Conservation (phyloP, 2,888 invertebrate species). For the Agrochola litura region DNA sequence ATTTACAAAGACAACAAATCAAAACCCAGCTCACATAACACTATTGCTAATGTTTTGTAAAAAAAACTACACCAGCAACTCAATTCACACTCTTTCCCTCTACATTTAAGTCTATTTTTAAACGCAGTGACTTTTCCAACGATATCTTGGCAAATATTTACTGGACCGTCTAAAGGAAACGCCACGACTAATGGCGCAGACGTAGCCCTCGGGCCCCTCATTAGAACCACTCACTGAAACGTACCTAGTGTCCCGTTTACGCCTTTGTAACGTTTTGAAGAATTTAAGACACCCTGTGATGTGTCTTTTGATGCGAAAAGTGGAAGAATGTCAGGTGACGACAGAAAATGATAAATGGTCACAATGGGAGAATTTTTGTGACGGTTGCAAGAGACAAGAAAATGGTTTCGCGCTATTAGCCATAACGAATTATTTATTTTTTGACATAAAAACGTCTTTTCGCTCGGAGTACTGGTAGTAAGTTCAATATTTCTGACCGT, state of each 20-base stretch:
- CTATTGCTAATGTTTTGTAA: conserved; percentile 41
- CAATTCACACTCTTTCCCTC: conserved; percentile 40
- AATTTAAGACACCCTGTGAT: conserved; percentile 48
- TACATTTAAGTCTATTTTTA: conserved; percentile 46
- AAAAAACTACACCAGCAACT: neutral
- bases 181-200: conserved; percentile 74
- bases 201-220: conserved; percentile 68
- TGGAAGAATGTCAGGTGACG: conserved; percentile 9
- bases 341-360: conserved; percentile 43
- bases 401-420: conserved; percentile 19
- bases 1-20: conserved; percentile 21
- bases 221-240: conserved; percentile 73
- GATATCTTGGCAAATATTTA: conserved; percentile 76
- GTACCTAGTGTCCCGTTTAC: conserved; percentile 60
- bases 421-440: neutral
- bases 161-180: conserved; percentile 76
- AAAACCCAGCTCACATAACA: conserved; percentile 33
- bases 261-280: conserved; percentile 52
- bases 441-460: no score
- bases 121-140: conserved; percentile 39
- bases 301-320: conserved; percentile 41
- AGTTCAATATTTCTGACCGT: no score
- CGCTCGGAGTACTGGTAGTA: no score
- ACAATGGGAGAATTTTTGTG: conserved; percentile 1
- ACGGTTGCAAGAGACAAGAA: conserved; percentile 1